Evolutionary conservation across 2,888 invertebrate species (phyloP).

Genomic region (Lycia hirtaria): DNA sequence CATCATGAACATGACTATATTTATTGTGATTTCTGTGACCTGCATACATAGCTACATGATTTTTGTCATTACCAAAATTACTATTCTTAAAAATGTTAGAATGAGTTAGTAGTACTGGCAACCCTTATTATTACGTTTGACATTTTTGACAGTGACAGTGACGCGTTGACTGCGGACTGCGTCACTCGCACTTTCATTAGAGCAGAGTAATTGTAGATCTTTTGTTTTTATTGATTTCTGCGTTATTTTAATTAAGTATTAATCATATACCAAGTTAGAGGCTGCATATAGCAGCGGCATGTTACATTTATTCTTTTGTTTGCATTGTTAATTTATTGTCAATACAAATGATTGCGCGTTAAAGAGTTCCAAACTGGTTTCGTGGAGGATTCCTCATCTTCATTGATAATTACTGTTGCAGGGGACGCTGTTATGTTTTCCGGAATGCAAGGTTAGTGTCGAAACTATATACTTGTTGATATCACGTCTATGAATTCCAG

Average conservation of each 20-base stretch:
- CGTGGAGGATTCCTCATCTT: slow-evolving; percentile 13
- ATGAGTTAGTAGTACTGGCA: not conserved
- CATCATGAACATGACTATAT: too few relatives aligned
- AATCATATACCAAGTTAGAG: too few relatives aligned
- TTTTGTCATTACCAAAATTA: too few relatives aligned
- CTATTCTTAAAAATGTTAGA: not conserved
- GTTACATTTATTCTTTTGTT: too few relatives aligned
- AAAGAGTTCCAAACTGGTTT: not conserved
- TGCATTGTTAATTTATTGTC: not conserved
- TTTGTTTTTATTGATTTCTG: slow-evolving; percentile 7
- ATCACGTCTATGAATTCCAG: slow-evolving; percentile 38
- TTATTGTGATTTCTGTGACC: too few relatives aligned
- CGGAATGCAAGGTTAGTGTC: slow-evolving; percentile 86
- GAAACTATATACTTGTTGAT: slow-evolving; percentile 1
- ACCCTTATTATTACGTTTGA: not conserved
- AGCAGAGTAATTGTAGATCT: not conserved
- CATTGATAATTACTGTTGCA: slow-evolving; percentile 68
- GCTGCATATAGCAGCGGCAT: too few relatives aligned
- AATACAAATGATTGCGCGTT: not conserved
- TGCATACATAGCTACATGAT: too few relatives aligned
- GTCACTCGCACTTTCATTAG: not conserved
- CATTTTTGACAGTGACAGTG: slow-evolving; percentile 5
- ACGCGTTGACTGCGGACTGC: not conserved
- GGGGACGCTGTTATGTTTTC: slow-evolving; percentile 87
- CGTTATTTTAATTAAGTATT: not conserved